Base-by-base conservation (phyloP, 2,113 vertebrate genomes). In the Amphiprion ocellaris region DNA sequence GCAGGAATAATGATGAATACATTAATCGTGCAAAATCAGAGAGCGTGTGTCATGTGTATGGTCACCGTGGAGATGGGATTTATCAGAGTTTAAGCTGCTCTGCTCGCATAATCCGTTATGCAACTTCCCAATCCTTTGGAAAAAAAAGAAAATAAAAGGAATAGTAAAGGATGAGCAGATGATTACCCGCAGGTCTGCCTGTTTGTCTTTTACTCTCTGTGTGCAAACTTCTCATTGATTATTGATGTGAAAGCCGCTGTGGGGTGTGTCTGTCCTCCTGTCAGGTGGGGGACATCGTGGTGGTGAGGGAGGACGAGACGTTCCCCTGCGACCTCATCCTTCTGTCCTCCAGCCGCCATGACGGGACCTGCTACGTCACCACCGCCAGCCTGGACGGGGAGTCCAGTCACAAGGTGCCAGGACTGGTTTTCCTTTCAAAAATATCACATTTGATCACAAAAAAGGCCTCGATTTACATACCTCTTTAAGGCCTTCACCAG, bases 271-370 rank as follows among this genome's bases (percentile, higher is more conserved):
- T 85, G 58, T 74, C 23, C 15, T 11, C 15, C 44, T 62, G 62
- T 58, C 89, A 99, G 98, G 98, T 99, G 55, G 98, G 98, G 63
- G 98, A 99, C 87, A 92, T 99, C 23, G 98, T 99, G 39, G 91
- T 97, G 94, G 97, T 99, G 71, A 97, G 95, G 92, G 97, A 99
- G 92, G 95, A 99, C 6, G 98, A 99, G 93, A 98, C 96, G n/a
- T 99, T 99, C 88, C 98, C 98, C 46, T 99, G 98, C 92, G 98
- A 99, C 90, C 91, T 99, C 92, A 96, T 99, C 94, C 93, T 99
- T 84, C 96, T 99, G 0, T 99, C 98, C 10, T 97, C 97, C 85
- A 98, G 96, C 83, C 95, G 96, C 76, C 92, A 90, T 26, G 97
- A 99, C 14, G 97, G 98, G 47, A 98, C 97, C 6, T 99, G 98